Conservation (phyloP, 2,888 invertebrate genomes). For the Amphipyra tragopoginis region DNA sequence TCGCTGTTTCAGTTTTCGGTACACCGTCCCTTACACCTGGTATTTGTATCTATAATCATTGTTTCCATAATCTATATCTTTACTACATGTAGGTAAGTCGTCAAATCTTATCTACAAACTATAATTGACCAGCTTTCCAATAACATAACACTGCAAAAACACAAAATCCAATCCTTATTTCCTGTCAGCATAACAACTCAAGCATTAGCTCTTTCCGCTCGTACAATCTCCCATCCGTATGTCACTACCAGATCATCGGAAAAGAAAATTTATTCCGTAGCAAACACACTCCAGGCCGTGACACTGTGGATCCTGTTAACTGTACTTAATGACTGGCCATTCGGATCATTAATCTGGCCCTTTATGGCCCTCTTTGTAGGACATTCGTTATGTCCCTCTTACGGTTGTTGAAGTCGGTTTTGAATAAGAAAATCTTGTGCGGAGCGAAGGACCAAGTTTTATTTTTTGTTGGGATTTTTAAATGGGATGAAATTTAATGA, state of each 20-base stretch:
- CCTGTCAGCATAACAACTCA: neutral
- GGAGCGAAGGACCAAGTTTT: conserved; percentile 28
- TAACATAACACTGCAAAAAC: neutral
- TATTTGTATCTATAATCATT: too few relatives aligned
- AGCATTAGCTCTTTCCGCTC: conserved; percentile 1
- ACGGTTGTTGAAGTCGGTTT: conserved; percentile 57
- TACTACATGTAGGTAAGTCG: too few relatives aligned
- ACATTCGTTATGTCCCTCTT: conserved; percentile 69
- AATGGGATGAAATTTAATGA: too few relatives aligned
- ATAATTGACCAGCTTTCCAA: too few relatives aligned
- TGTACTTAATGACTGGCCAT: conserved; percentile 76
- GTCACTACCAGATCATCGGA: conserved; percentile 56
- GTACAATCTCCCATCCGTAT: conserved; percentile 30
- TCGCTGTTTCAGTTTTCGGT: too few relatives aligned
- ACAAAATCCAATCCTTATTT: neutral
- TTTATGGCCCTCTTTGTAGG: conserved; percentile 69
- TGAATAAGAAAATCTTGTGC: conserved; percentile 61
- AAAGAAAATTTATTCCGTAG: conserved; percentile 75
- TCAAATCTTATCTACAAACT: too few relatives aligned
- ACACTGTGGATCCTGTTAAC: conserved; percentile 73
- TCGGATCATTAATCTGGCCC: conserved; percentile 75
- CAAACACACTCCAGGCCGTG: conserved; percentile 66
- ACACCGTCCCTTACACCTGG: too few relatives aligned
- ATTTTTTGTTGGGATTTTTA: conserved; percentile 37
- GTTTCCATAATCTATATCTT: too few relatives aligned